Evolutionary conservation across 2,888 invertebrate genomes (phyloP).

Genomic region (Yponomeuta malinellus): DNA sequence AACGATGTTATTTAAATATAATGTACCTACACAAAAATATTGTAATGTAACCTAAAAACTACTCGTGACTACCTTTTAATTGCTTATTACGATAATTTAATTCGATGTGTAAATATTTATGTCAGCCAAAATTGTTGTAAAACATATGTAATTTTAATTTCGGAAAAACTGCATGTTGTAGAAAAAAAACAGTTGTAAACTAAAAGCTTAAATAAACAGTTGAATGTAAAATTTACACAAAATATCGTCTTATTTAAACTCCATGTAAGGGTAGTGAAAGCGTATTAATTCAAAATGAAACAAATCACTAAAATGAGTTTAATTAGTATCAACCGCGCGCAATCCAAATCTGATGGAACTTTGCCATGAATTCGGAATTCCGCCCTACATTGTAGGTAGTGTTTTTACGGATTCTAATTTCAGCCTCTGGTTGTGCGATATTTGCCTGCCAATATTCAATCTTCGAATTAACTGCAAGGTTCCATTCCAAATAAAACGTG

Average conservation of each 20-base stretch:
- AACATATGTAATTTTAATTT: slow-evolving; percentile 55
- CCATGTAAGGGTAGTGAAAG: neutral
- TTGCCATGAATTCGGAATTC: no score
- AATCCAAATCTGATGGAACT: no score
- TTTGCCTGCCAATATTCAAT: no score
- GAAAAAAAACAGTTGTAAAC: slow-evolving; percentile 52
- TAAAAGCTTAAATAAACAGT: slow-evolving; percentile 58
- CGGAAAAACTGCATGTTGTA: slow-evolving; percentile 67
- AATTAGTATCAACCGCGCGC: no score
- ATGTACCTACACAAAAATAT: neutral
- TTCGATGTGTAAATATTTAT: slow-evolving; percentile 17
- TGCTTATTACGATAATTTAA: neutral
- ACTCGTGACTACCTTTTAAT: neutral
- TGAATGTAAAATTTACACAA: slow-evolving; percentile 6
- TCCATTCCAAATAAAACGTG: no score
- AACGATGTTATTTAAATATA: neutral
- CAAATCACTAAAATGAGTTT: no score
- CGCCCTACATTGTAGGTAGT: no score
- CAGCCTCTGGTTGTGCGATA: no score
- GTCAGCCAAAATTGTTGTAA: slow-evolving; percentile 4
- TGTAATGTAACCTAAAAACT: neutral
- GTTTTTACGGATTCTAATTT: no score
- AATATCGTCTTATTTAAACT: neutral
- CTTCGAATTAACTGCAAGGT: no score
- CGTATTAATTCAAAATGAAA: no score